Conservation (phyloP, 2,888 invertebrate species). For the Synergus laeviventris region DNA sequence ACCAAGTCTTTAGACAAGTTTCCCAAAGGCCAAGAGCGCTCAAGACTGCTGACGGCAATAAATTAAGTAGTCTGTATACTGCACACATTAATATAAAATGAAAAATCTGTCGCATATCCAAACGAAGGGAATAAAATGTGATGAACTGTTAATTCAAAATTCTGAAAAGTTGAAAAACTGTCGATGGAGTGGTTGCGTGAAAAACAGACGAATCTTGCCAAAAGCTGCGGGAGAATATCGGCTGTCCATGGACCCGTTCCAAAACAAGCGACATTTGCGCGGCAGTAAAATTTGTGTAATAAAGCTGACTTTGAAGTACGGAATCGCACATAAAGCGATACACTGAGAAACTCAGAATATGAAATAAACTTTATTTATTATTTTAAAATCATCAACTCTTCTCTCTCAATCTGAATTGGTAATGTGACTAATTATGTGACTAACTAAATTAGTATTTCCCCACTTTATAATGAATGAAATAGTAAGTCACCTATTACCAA, state of each 20-base stretch:
- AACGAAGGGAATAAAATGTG: background rate
- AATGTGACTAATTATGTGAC: no score
- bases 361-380: background rate
- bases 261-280: slow-evolving; percentile 60
- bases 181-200: background rate
- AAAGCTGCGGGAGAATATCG: slow-evolving; percentile 43
- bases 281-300: slow-evolving; percentile 40
- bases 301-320: slow-evolving; percentile 39
- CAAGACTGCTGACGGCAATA: slow-evolving; percentile 22
- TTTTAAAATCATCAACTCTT: no score
- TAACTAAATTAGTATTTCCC: no score
- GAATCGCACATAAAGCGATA: slow-evolving; percentile 20
- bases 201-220: slow-evolving; percentile 14
- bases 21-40: slow-evolving; percentile 39
- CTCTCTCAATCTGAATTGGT: no score
- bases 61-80: slow-evolving; percentile 32
- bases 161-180: slow-evolving; percentile 3
- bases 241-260: slow-evolving; percentile 54
- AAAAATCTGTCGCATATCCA: no score
- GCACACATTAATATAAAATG: background rate
- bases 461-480: no score
- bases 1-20: slow-evolving; percentile 8
- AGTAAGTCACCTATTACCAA: no score
- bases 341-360: slow-evolving; percentile 13
- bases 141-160: background rate